A percentile compares a stretch with the other conserved stretches of the same genome.
These are phyloP conservation scores for Neomicropteryx cornuta DNA, from an alignment of 1,140 invertebrate species.

Conservation along the genomic window DNA sequence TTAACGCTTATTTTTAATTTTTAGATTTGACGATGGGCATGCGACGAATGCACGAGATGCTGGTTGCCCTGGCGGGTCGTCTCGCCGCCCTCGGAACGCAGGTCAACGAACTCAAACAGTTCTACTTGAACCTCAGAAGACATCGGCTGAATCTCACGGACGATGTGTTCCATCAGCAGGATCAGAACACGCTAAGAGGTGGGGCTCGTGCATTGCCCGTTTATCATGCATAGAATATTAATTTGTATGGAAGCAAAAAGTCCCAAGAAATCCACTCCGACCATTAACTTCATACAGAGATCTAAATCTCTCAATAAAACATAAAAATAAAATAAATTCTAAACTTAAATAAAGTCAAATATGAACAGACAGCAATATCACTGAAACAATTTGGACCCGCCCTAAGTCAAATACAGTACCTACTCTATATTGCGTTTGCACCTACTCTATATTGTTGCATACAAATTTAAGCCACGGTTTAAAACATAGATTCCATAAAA, in stretches of 20 bases:
- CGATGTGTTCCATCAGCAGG: conserved; percentile 58
- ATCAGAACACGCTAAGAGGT: not conserved
- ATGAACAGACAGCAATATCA: no score
- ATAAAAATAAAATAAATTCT: not conserved
- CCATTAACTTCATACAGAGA: conserved; percentile 13
- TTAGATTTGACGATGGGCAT: conserved; percentile 63
- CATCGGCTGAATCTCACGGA: conserved; percentile 66
- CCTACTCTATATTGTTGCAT: no score
- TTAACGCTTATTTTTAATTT: conserved; percentile 18
- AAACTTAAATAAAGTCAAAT: no score
- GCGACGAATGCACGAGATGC: conserved; percentile 70
- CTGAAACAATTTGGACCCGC: no score
- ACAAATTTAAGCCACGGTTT: no score
- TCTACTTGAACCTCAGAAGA: conserved; percentile 69
- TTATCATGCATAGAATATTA: not conserved
- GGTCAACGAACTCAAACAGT: conserved; percentile 67
- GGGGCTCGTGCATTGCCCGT: not conserved
- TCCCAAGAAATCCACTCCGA: not conserved
- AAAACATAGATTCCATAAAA: no score
- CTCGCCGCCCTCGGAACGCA: conserved; percentile 69
- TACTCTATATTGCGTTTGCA: no score
- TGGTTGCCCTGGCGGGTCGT: conserved; percentile 73
- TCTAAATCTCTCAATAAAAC: conserved; percentile 23
- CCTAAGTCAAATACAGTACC: no score
- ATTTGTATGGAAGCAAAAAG: conserved; percentile 8